Conservation (phyloP, 2,888 invertebrate genomes). For the Spodoptera littoralis region DNA sequence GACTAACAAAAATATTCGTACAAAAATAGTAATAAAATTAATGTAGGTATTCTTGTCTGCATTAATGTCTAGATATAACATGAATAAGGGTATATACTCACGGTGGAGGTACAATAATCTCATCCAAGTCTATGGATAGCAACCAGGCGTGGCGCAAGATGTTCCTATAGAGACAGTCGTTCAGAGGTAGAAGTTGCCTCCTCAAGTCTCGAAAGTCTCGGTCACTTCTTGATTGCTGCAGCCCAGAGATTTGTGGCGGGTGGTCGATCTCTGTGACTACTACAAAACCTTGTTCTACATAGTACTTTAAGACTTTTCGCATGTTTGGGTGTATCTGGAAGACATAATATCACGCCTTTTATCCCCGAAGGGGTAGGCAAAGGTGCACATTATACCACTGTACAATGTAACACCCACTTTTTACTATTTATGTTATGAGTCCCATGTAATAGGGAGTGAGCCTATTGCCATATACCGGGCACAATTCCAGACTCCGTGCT, state of each 20-base stretch:
- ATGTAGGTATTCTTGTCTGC: too few species aligned
- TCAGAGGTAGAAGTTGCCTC: constrained; percentile 34
- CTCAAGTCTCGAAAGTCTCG: constrained; percentile 24
- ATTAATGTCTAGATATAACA: too few species aligned
- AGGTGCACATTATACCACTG: too few species aligned
- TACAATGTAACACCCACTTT: too few species aligned
- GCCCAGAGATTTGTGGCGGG: constrained; percentile 30
- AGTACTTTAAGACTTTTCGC: constrained; percentile 24
- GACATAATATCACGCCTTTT: too few species aligned
- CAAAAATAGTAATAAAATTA: too few species aligned
- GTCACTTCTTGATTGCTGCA: not conserved
- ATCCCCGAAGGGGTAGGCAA: too few species aligned
- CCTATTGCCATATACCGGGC: too few species aligned
- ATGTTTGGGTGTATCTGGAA: constrained; percentile 34
- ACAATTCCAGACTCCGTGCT: too few species aligned
- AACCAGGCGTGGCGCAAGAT: constrained; percentile 23
- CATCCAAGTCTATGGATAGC: constrained; percentile 35
- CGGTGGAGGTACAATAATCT: constrained; percentile 34
- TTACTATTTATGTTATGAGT: too few species aligned
- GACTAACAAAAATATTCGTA: too few species aligned
- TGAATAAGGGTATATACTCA: not conserved
- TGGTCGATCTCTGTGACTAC: constrained; percentile 32
- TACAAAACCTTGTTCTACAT: constrained; percentile 25
- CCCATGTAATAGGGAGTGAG: too few species aligned
- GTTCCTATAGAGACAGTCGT: constrained; percentile 42